A percentile compares a stretch with the other conserved stretches of the same genome.
Conservation (phyloP, 2,113 vertebrate genomes). For the Cricetomys ansorgei region DNA sequence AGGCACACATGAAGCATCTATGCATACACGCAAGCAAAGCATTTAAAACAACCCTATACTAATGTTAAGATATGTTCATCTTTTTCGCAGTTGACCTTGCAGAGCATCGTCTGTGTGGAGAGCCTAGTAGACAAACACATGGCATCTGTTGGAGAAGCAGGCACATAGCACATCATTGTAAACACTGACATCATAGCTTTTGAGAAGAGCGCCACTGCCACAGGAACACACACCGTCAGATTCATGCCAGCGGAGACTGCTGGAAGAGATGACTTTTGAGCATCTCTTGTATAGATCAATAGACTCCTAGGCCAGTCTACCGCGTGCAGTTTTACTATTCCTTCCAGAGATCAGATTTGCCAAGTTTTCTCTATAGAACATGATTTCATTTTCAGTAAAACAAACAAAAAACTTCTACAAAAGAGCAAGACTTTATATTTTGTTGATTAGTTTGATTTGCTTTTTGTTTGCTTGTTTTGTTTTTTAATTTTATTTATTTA, state of each 20-base stretch:
- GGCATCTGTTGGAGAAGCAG: neutral
- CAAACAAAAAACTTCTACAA: neutral
- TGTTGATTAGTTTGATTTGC: neutral
- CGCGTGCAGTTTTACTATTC: neutral
- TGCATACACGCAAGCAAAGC: neutral
- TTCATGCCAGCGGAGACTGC: neutral
- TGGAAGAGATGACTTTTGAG: neutral
- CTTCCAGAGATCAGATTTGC: neutral
- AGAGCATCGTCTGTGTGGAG: neutral
- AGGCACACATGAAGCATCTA: neutral
- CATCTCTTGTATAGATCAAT: neutral
- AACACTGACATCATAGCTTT: neutral
- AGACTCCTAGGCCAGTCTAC: neutral
- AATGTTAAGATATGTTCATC: neutral
- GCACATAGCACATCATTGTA: neutral
- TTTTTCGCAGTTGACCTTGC: neutral
- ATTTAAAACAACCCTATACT: too few relatives aligned
- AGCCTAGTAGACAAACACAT: neutral
- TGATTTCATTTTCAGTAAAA: constrained; percentile 2
- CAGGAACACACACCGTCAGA: neutral
- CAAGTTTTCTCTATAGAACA: neutral
- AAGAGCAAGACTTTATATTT: neutral
- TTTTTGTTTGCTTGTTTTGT: too few relatives aligned
- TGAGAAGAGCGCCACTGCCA: neutral
- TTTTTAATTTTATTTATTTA: too few relatives aligned